Conservation (phyloP, 2,113 vertebrate genomes). For the Anoura caudifer region DNA sequence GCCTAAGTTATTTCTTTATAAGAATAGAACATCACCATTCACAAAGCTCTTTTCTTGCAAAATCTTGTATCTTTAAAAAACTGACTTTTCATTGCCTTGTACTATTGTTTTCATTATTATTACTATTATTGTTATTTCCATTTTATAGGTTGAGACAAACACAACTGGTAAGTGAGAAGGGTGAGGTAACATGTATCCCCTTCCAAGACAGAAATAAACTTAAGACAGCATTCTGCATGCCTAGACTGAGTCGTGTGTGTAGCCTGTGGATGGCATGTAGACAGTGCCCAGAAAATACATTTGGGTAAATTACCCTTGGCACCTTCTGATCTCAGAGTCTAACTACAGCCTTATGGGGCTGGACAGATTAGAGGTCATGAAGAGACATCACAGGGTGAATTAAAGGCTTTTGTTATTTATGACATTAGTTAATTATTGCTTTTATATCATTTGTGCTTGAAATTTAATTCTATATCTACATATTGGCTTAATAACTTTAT, state of each 20-base stretch:
- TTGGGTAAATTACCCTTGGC: background rate
- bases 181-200: background rate
- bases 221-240: background rate
- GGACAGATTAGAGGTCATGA: background rate
- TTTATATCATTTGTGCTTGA: background rate
- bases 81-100: background rate
- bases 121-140: background rate
- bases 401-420: background rate
- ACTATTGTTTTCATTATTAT: background rate
- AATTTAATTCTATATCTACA: background rate
- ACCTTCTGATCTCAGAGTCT: background rate
- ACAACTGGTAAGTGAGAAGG: background rate
- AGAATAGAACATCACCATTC: background rate
- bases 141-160: background rate
- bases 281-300: background rate
- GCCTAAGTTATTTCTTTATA: background rate
- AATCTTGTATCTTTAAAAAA: background rate
- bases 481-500: background rate
- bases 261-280: background rate
- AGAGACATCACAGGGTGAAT: background rate
- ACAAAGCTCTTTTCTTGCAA: background rate
- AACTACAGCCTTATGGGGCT: background rate
- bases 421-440: background rate
- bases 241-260: background rate
- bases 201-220: background rate